Base-by-base conservation (phyloP, 2,888 invertebrate genomes). In the Magallana nippona region DNA sequence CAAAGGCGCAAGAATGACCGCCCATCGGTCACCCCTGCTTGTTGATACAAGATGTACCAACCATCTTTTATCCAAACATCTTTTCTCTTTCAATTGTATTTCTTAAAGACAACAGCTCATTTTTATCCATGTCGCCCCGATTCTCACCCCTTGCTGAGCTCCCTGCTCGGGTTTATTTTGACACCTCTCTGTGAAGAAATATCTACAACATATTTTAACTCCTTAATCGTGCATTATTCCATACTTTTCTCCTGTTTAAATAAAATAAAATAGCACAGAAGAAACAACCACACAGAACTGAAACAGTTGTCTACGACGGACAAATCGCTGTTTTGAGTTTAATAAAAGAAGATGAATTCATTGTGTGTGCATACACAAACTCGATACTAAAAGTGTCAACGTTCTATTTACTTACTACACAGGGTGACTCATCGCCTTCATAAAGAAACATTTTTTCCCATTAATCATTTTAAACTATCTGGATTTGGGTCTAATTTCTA, bases 91-190 rank as follows among this genome's bases (percentile, higher is more conserved):
- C 63, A 63, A 63, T 63, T 63, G 63, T 27, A 63, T 63, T 63
- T 63, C 63, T 22, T 63, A 63, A 63, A 63, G 63, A 63, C 22
- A 63, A 63, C 63, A 27, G 63, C 63, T 63, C 22, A 63, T 63
- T 63, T 82, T 78, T 62, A 83, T 57, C 55, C 57, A 19, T n/a
- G 83, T 63, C 83, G 83, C 83, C 83, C 83, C 17, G 32, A n/a
- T 58, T 83, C 83, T 83, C 32, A 58, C 83, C 83, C 44, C 79
- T 83, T 63, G 56, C 80, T 83, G 83, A 63, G 79, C 11, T 27
- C 22, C 63, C 19, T 19, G 27, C 63, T 63, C 63, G 22, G 27
- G 63, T 63, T 63, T 63, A 22, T 63, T 63, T 63, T 63, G 63
- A 63, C 63, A 63, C 63, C n/a, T 63, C 27, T 11, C n/a, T 2